phyloP scores from a whole-genome alignment of 2,113 vertebrate genomes.

The Scartelaos histophorus region DNA sequence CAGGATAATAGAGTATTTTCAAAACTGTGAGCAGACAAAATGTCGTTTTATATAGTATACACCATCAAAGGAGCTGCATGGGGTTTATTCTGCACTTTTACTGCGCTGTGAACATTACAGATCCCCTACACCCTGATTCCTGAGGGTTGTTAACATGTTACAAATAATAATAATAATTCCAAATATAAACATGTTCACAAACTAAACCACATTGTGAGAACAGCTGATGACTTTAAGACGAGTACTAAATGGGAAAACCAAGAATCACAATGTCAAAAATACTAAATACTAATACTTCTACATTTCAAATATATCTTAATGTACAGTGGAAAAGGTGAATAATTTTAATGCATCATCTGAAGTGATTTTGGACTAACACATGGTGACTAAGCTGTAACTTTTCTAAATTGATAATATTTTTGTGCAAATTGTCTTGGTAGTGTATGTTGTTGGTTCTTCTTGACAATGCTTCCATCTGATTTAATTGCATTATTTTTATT shows the following conservation, averaged over 20 bases:
- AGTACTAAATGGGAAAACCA: background rate
- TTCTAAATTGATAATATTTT: background rate
- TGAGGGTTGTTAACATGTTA: too few species aligned
- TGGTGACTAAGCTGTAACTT: background rate
- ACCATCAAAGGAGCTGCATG: background rate
- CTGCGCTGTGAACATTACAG: background rate
- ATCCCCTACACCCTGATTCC: background rate
- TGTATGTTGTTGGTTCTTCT: background rate
- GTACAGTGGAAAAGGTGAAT: background rate
- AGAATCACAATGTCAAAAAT: background rate
- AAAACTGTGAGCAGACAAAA: slow-evolving; percentile 32
- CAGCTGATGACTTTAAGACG: background rate
- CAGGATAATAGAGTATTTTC: slow-evolving; percentile 39
- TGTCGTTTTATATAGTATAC: slow-evolving; percentile 20
- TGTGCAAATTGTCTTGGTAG: background rate
- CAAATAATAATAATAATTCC: background rate
- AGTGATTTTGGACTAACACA: background rate
- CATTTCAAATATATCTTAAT: background rate
- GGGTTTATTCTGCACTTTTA: slow-evolving; percentile 19
- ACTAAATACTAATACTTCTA: background rate
- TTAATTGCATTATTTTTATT: too few species aligned
- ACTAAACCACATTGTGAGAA: background rate
- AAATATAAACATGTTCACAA: background rate
- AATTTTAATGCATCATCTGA: background rate
- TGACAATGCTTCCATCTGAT: too few species aligned